A percentile compares a stretch with the other conserved stretches of the same genome.
phyloP scores from a whole-genome alignment of 2,797 vertebrate genomes.

The Arremon brunneinucha region DNA sequence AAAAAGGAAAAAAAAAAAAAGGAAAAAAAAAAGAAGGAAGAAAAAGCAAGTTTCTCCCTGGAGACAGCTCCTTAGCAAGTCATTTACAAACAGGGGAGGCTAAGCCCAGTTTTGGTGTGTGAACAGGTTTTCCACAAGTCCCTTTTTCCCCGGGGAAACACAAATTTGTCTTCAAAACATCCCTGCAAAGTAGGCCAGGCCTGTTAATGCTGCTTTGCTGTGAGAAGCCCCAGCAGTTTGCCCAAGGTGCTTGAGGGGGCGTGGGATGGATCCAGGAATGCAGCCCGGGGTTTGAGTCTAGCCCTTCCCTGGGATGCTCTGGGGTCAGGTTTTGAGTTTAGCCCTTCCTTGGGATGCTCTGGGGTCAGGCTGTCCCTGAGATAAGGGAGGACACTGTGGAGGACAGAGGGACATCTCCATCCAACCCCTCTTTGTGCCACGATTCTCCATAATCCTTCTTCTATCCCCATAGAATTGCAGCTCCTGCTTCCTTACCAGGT shows the following conservation, averaged over 20 bases:
- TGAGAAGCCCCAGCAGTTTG: not conserved
- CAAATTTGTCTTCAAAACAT: conserved; percentile 9
- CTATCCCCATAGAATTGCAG: rapidly evolving
- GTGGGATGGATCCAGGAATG: not conserved
- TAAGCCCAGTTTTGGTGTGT: not conserved
- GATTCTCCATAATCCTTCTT: not conserved
- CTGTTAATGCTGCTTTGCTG: not conserved
- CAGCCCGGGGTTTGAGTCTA: rapidly evolving
- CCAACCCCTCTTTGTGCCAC: not conserved
- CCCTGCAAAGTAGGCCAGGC: conserved; percentile 10
- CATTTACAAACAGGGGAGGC: not conserved
- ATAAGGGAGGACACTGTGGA: not conserved
- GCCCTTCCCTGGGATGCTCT: not conserved
- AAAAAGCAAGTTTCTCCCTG: not conserved
- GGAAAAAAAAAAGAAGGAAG: rapidly evolving
- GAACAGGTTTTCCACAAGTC: not conserved
- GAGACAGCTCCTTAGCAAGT: not conserved
- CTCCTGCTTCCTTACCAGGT: not conserved
- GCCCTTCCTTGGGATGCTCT: not conserved
- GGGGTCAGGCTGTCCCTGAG: not conserved
- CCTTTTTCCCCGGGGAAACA: not conserved
- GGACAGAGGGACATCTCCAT: not conserved
- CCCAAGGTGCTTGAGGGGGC: not conserved
- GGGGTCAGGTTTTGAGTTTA: rapidly evolving
- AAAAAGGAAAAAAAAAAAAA: not conserved